phyloP scores from a whole-genome alignment of 2,797 vertebrate species.

The Fistularia tabacaria region DNA sequence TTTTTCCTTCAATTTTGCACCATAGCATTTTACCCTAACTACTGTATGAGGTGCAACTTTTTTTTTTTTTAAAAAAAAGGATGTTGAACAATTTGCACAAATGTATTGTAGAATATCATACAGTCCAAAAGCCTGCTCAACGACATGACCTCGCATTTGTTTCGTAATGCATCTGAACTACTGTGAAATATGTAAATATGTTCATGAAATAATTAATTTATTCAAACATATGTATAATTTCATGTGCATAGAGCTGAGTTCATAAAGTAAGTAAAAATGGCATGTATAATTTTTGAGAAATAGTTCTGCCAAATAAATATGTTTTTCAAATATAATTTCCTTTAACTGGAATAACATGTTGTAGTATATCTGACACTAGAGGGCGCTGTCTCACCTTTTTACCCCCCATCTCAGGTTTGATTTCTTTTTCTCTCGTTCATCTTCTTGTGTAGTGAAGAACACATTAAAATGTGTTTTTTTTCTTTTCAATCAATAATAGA shows the following conservation, averaged over 20 bases:
- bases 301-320: slow-evolving; percentile 9
- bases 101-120: no score
- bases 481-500: no score
- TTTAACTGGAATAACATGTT: slow-evolving; percentile 12
- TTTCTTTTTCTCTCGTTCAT: neutral
- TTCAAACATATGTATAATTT: slow-evolving; percentile 27
- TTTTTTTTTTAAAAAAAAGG: neutral
- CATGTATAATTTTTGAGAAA: slow-evolving; percentile 47
- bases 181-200: slow-evolving; percentile 50
- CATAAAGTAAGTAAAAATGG: slow-evolving; percentile 22
- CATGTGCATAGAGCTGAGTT: slow-evolving; percentile 19
- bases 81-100: neutral
- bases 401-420: neutral
- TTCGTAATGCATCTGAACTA: slow-evolving; percentile 24
- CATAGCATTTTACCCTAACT: slow-evolving; percentile 9
- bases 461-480: no score
- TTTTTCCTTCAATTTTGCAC: neutral
- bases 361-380: slow-evolving; percentile 46
- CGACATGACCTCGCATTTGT: slow-evolving; percentile 9
- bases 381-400: slow-evolving; percentile 37
- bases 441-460: neutral
- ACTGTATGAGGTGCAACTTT: slow-evolving; percentile 2
- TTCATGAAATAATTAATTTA: slow-evolving; percentile 50
- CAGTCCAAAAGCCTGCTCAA: neutral
- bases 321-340: neutral